These are phyloP conservation scores for Onychostoma macrolepis DNA, from an alignment of 2,113 vertebrate genomes.

Conservation along the genomic window DNA sequence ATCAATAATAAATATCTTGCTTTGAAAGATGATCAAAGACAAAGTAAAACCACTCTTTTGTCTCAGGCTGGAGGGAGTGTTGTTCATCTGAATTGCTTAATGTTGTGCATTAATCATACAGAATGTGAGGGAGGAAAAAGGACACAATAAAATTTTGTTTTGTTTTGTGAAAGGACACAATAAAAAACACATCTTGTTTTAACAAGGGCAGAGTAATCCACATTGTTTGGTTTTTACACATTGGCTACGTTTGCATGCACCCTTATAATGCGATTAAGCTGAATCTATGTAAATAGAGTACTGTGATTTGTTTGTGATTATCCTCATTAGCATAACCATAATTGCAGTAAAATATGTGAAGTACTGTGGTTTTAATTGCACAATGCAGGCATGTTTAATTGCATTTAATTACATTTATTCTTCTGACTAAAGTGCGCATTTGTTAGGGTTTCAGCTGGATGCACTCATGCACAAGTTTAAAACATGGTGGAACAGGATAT, in stretches of 20 bases:
- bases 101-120: constrained; percentile 50
- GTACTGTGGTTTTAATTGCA: neutral
- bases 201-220: constrained; percentile 48
- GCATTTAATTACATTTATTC: neutral
- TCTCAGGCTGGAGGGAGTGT: constrained; percentile 63
- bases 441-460: neutral
- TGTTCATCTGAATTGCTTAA: constrained; percentile 60
- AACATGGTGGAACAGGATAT: neutral
- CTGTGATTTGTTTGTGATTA: neutral
- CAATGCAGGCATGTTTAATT: neutral
- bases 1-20: constrained; percentile 66
- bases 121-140: constrained; percentile 30
- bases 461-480: neutral
- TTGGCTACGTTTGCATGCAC: neutral
- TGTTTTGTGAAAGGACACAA: constrained; percentile 68
- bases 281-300: neutral
- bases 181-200: constrained; percentile 58
- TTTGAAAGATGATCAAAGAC: constrained; percentile 59
- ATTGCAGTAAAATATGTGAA: constrained; percentile 11
- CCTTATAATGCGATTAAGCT: neutral
- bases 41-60: constrained; percentile 48
- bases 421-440: neutral
- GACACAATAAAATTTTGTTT: constrained; percentile 62
- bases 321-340: neutral
- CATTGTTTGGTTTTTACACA: constrained; percentile 57